Conservation (phyloP, 30 jellyfish, hydroid and myxozoan genomes). For the Nemopilema nomurai region DNA sequence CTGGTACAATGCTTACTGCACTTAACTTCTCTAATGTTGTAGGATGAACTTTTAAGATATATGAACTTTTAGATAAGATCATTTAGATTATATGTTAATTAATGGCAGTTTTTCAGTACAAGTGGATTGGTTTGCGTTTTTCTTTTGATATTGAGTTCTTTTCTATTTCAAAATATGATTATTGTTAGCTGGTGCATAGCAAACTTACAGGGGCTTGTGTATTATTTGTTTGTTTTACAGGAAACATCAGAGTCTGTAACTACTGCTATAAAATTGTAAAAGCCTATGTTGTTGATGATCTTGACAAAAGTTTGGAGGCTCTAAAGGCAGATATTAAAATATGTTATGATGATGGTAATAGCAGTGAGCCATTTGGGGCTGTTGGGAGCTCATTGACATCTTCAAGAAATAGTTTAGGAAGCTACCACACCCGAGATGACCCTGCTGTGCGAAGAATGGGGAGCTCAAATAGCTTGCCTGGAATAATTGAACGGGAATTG, state of each 20-base stretch:
- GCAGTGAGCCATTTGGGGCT: conserved; percentile 63
- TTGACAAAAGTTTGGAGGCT: conserved; percentile 87
- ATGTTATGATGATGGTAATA: conserved; percentile 39
- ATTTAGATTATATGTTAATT: no score
- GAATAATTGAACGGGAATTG: conserved; percentile 67
- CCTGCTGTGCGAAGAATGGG: conserved; percentile 53
- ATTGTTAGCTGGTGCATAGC: no score
- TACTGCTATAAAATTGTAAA: conserved; percentile 90
- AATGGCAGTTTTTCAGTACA: no score
- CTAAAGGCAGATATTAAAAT: conserved; percentile 74
- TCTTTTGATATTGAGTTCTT: no score
- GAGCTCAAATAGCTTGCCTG: conserved; percentile 73
- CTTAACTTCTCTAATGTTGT: no score
- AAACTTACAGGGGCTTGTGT: no score
- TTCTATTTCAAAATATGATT: no score
- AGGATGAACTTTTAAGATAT: no score
- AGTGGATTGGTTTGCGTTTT: no score
- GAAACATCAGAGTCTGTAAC: conserved; percentile 94
- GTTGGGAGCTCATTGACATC: conserved; percentile 72
- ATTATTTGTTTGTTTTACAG: no score
- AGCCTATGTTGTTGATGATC: conserved; percentile 84
- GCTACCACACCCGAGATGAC: conserved; percentile 40
- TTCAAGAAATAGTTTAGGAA: conserved; percentile 58
- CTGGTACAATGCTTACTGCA: no score
- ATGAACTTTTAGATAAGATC: no score